These are phyloP conservation scores for Rhogogaster chlorosoma DNA, from an alignment of 2,888 invertebrate genomes.

Conservation along the genomic window DNA sequence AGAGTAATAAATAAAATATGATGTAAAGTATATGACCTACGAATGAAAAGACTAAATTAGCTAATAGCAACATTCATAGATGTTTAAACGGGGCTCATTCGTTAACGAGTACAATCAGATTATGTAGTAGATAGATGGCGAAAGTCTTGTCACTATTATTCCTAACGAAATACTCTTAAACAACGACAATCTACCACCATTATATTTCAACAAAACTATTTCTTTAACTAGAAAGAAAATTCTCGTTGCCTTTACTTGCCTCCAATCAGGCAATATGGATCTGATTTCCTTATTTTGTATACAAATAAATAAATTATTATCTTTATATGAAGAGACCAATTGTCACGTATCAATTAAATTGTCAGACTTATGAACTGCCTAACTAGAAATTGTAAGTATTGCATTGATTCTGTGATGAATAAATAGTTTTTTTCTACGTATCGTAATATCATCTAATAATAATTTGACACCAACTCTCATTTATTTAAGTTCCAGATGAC, in stretches of 20 bases:
- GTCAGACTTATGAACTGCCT: constrained; percentile 45
- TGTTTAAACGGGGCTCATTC: constrained; percentile 12
- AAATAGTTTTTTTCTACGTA: constrained; percentile 55
- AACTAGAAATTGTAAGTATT: constrained; percentile 50
- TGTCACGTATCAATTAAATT: constrained; percentile 32
- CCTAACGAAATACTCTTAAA: constrained; percentile 32
- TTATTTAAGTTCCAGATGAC: constrained; percentile 35
- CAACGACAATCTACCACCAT: constrained; percentile 37
- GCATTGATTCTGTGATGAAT: constrained; percentile 54
- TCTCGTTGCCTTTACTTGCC: constrained; percentile 20
- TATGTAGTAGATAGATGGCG: constrained; percentile 17
- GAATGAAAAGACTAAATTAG: constrained; percentile 7
- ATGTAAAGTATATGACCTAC: constrained; percentile 18
- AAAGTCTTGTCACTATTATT: constrained; percentile 42
- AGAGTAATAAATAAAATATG: constrained; percentile 41
- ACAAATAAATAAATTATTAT: constrained; percentile 42
- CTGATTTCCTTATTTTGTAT: constrained; percentile 29
- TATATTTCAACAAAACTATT: constrained; percentile 16
- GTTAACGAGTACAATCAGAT: constrained; percentile 22
- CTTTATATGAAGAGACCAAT: background rate
- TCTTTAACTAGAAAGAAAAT: constrained; percentile 18
- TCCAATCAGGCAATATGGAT: background rate
- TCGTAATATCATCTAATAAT: constrained; percentile 50
- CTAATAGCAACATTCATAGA: constrained; percentile 20
- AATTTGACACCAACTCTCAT: constrained; percentile 52